A percentile compares a stretch with the other conserved stretches of the same genome.
Evolutionary conservation across 2,888 invertebrate genomes (phyloP).

Genomic region (Saturnia pavonia): DNA sequence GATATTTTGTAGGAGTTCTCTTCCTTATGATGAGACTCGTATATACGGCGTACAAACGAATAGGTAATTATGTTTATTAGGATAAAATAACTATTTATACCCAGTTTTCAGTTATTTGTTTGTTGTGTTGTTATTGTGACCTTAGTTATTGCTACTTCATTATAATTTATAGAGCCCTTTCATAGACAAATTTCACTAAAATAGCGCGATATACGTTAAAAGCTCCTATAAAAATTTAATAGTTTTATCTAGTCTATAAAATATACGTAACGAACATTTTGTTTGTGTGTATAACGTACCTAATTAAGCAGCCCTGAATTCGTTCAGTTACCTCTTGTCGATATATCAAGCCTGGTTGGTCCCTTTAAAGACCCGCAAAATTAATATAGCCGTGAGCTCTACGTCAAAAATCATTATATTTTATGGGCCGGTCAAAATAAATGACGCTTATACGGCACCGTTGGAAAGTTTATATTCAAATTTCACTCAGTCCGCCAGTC

Average conservation of each 20-base stretch:
- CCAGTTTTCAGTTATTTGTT: too few relatives aligned
- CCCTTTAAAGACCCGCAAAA: conserved; percentile 57
- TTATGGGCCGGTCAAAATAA: conserved; percentile 76
- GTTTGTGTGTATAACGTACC: not conserved
- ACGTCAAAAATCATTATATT: conserved; percentile 81
- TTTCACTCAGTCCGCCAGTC: conserved; percentile 70
- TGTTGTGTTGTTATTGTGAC: too few relatives aligned
- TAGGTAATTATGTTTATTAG: too few relatives aligned
- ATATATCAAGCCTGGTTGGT: conserved; percentile 57
- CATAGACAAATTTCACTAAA: too few relatives aligned
- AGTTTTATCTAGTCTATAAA: not conserved
- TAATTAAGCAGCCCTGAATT: not conserved
- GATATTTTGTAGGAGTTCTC: too few relatives aligned
- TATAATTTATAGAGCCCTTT: too few relatives aligned
- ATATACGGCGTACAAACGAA: too few relatives aligned
- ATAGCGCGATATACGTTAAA: too few relatives aligned
- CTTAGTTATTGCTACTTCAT: too few relatives aligned
- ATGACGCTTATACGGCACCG: conserved; percentile 75
- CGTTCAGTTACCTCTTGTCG: conserved; percentile 46
- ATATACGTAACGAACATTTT: not conserved
- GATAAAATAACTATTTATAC: too few relatives aligned
- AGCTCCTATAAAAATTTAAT: too few relatives aligned
- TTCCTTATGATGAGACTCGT: too few relatives aligned
- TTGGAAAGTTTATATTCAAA: conserved; percentile 80
- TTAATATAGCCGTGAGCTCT: conserved; percentile 70